Evolutionary conservation across 2,113 vertebrate genomes (phyloP), one percentile per base, ranked within the genome.

Genomic region (Fulica atra): DNA sequence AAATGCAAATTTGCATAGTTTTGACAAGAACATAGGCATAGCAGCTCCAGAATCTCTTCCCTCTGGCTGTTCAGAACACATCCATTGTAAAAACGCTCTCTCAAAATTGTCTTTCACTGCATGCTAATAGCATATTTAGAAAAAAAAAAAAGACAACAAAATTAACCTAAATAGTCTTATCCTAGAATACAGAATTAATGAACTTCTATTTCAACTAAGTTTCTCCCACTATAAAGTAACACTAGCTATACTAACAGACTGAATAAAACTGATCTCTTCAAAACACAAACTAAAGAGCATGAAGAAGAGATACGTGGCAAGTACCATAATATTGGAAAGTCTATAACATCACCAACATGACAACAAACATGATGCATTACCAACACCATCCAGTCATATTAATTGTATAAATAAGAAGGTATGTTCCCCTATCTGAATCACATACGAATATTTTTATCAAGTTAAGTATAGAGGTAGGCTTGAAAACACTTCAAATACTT

Each of bases 121-220:
- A 59, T 0, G 0, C 4, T 74, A 92, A 65, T 18, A 68, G 64
- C 10, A 65, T 9, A 73, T 56, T 60, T 44, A 50, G 11, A 63
- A 91, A 93, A 68, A 40, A 40, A 53, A 74, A 0, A 0, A 94
- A 94, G 78, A 73, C 21, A 74, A 73, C 18, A 74, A 86, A 90
- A 61, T 56, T 38, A 93, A 60, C 3, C 9, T 92, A 95, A 91
- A 89, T 6, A 81, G 29, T 64, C 56, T 65, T 95, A 96, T 94
- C 50, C 10, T 24, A 51, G 60, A 77, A 38, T 61, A 53, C 26
- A 81, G 60, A 91, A 92, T 96, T 86, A 83, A 94, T 71, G 7
- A 87, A 64, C 79, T 46, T 88, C 17, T 74, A 95, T 69, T 95
- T 87, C 80, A 70, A 92, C 35, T 68, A 95, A 81, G 69, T 94